phyloP scores from a whole-genome alignment of 64 coral and sea anemone species.

The Dendronephthya gigantea region DNA sequence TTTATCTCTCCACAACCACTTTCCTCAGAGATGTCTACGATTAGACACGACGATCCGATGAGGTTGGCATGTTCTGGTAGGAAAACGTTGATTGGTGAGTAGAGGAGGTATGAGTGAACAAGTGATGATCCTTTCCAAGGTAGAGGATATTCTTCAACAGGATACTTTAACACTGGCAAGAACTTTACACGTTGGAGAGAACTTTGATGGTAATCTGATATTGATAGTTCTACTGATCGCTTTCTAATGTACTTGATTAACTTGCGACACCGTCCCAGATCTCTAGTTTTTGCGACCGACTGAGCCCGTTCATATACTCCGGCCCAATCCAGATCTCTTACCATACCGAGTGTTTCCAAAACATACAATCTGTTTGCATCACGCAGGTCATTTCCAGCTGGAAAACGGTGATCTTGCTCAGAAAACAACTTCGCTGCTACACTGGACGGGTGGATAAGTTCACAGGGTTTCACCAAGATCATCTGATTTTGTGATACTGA shows the following conservation, averaged over 20 bases:
- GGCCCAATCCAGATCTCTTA: constrained; percentile 54
- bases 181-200: no score
- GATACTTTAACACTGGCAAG: constrained; percentile 53
- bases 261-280: constrained; percentile 34
- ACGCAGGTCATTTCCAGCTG: constrained; percentile 49
- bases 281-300: constrained; percentile 41
- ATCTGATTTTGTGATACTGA: constrained; percentile 45
- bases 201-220: no score
- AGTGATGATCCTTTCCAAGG: constrained; percentile 36
- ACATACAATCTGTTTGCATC: constrained; percentile 55
- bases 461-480: constrained; percentile 35
- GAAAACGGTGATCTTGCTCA: constrained; percentile 61
- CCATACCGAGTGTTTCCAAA: no score
- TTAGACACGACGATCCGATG: constrained; percentile 45
- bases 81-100: constrained; percentile 43
- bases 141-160: no score
- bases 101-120: neutral
- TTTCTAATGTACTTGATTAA: no score
- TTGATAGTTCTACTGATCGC: no score
- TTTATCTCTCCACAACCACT: constrained; percentile 52
- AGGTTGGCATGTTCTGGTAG: no score
- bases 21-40: constrained; percentile 57
- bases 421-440: constrained; percentile 47
- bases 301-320: constrained; percentile 55
- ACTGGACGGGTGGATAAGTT: constrained; percentile 59